Percentiles rank a stretch among this genome's conserved stretches.
phyloP scores from a whole-genome alignment of 2,888 invertebrate species.

The Megalurothrips usitatus region DNA sequence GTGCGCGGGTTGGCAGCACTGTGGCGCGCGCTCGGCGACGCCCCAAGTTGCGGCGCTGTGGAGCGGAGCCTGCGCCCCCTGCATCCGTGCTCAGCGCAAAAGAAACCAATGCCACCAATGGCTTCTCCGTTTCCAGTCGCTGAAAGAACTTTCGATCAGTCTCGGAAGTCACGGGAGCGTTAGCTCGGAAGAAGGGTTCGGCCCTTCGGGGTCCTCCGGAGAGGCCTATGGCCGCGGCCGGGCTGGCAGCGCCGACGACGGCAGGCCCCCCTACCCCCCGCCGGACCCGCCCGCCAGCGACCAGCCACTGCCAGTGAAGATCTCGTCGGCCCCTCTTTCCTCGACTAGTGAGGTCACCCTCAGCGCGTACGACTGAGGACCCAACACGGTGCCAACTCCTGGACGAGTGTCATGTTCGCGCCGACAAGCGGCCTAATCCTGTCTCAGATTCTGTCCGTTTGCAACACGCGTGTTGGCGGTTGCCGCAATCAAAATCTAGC shows the following conservation, averaged over 20 bases:
- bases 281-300: constrained; percentile 37
- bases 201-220: background rate
- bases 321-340: constrained; percentile 50
- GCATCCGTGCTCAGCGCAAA: background rate
- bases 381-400: background rate
- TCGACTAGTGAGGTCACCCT: constrained; percentile 53
- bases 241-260: too few species aligned
- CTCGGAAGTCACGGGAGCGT: constrained; percentile 15
- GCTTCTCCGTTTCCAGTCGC: constrained; percentile 12
- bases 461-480: too few species aligned
- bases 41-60: background rate
- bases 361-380: constrained; percentile 34
- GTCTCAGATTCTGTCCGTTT: too few species aligned
- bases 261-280: constrained; percentile 29
- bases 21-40: background rate
- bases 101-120: constrained; percentile 15
- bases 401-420: too few species aligned
- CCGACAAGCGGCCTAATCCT: too few species aligned
- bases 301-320: constrained; percentile 48
- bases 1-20: background rate
- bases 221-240: too few species aligned
- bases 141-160: constrained; percentile 25
- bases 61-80: background rate
- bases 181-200: constrained; percentile 16
- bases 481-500: too few species aligned